These are phyloP conservation scores for Anser brachyrhynchus DNA, from an alignment of 2,113 vertebrate genomes.

Conservation along the genomic window DNA sequence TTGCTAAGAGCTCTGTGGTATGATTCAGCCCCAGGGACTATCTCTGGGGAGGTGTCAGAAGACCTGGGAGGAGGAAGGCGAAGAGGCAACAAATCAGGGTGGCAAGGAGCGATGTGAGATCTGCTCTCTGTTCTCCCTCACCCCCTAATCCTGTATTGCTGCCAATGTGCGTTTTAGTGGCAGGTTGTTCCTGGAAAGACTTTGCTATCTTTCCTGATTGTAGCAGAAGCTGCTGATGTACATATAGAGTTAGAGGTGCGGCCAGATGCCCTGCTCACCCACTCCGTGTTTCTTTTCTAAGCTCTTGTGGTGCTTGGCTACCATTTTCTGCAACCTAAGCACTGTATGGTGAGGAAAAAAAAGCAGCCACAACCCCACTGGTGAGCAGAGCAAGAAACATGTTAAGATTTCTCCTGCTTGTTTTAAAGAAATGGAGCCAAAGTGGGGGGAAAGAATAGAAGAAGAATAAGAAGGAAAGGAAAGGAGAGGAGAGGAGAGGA, in stretches of 20 bases:
- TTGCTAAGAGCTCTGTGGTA: neutral
- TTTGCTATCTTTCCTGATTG: slow-evolving; percentile 34
- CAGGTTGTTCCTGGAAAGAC: slow-evolving; percentile 61
- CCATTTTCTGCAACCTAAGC: neutral
- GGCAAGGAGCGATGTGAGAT: neutral
- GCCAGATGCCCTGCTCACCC: slow-evolving; percentile 1
- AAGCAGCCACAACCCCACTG: neutral
- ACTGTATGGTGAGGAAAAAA: neutral
- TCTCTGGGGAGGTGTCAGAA: slow-evolving; percentile 8
- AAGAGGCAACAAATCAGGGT: neutral
- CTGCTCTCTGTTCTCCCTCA: neutral
- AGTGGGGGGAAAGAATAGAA: neutral
- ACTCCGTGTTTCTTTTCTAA: neutral
- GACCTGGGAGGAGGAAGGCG: neutral
- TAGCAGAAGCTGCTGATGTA: neutral
- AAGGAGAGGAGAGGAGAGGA: too few species aligned
- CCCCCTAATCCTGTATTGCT: neutral
- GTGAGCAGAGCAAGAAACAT: neutral
- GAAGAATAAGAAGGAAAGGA: too few species aligned
- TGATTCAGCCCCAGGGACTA: neutral
- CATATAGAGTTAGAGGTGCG: slow-evolving; percentile 32
- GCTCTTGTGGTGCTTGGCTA: neutral
- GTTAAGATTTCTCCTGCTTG: neutral
- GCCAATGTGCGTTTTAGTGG: neutral
- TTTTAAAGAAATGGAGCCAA: neutral